Evolutionary conservation across 2,797 vertebrate species (phyloP).

Genomic region (Gallinago nigripennis): DNA sequence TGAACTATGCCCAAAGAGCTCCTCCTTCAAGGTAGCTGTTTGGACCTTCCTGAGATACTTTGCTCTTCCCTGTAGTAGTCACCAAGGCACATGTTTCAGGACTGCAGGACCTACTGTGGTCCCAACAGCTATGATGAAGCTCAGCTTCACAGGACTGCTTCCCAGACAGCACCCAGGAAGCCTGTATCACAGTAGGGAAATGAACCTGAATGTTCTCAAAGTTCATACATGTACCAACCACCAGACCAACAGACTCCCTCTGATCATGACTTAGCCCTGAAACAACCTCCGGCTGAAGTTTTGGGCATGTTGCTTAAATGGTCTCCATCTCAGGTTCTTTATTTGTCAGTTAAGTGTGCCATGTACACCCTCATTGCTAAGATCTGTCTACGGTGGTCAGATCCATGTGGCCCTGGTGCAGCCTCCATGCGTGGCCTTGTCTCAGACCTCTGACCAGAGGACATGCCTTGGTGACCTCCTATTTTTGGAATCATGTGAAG

Average conservation of each 20-base stretch:
- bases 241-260: neutral
- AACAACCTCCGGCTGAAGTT: neutral
- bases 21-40: neutral
- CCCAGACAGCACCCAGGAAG: neutral
- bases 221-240: rapidly evolving
- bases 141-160: neutral
- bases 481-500: neutral
- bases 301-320: neutral
- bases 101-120: neutral
- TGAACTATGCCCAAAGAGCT: neutral
- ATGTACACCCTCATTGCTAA: neutral
- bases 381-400: neutral
- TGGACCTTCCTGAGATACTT: neutral
- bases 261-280: neutral
- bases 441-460: neutral
- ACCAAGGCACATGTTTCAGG: neutral
- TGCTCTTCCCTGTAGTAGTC: rapidly evolving
- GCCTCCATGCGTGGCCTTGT: neutral
- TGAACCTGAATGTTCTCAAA: neutral
- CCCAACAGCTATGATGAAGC: neutral
- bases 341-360: too few relatives aligned
- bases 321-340: neutral
- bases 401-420: neutral
- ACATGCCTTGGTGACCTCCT: neutral
- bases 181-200: neutral